These are phyloP conservation scores for Phengaris alcon DNA, from an alignment of 2,888 invertebrate species.

Conservation along the genomic window DNA sequence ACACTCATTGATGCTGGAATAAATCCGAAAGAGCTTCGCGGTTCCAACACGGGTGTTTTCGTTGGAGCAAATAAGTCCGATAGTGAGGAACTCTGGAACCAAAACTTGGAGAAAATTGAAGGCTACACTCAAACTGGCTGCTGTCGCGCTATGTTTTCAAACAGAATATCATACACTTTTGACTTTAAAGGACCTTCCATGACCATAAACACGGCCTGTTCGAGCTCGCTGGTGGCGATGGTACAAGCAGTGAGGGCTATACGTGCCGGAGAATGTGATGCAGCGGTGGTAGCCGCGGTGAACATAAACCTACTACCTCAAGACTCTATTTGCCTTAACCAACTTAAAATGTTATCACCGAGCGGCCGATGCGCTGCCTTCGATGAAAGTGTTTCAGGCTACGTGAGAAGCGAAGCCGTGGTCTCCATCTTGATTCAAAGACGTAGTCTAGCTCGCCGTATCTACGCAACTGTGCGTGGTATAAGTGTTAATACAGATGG, in stretches of 20 bases:
- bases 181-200: constrained; percentile 22
- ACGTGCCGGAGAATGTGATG: constrained; percentile 15
- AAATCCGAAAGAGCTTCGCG: neutral
- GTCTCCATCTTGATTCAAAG: constrained; percentile 18
- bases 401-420: constrained; percentile 15
- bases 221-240: constrained; percentile 12
- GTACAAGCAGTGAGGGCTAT: constrained; percentile 13
- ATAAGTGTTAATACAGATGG: neutral
- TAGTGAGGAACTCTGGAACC: constrained; percentile 10
- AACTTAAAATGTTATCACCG: neutral
- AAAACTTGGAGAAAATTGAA: neutral
- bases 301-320: constrained; percentile 3
- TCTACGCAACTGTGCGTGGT: constrained; percentile 24
- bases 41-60: constrained; percentile 9
- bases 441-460: constrained; percentile 9
- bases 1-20: constrained; percentile 21
- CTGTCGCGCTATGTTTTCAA: constrained; percentile 22
- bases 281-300: neutral
- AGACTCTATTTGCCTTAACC: neutral
- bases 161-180: constrained; percentile 20
- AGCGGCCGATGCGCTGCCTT: constrained; percentile 20
- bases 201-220: constrained; percentile 18
- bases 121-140: constrained; percentile 23
- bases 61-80: neutral
- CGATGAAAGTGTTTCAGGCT: constrained; percentile 11